Evolutionary conservation across 2,888 invertebrate species (phyloP), one percentile per base, ranked within the genome.

Genomic region (Bursaphelenchus okinawaensis): DNA sequence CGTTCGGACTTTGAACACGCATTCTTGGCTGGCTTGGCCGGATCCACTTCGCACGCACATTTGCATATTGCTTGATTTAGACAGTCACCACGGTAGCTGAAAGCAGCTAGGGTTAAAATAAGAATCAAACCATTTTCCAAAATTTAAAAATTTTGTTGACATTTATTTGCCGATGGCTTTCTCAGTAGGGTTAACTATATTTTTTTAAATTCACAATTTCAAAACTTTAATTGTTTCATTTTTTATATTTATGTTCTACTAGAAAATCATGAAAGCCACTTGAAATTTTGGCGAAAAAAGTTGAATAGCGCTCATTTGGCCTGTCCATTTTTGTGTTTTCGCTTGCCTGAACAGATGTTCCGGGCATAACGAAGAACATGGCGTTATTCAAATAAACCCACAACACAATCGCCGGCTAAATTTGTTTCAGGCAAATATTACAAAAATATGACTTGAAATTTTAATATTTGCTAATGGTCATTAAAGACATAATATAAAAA

Each of bases 1-100:
- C 80, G 59, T 56, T 82, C 82, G 20, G 75, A 75, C 71, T 82
- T 82, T 54, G 75, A 66, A 68, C 81, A 82, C 23, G 78, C 79
- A 60, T 82, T 82, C 63, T 80, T 79, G 20, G 79, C 82, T 12
- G 81, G 77, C 63, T 80, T 82, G 22, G 78, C 76, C 7, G 81
- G 80, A 51, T 82, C 82, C 20, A 79, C 77, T 65, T 83, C 82
- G 71, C 82, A 82, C 22, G 76, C 77, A 66, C 82, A 82, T 67
- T 83, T 83, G 75, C 82, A 82, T 24, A 82, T 82, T 12, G 82
- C 82, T 60, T 82, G 82, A 59, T 82, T 82, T 52, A 82, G 71
- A 65, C 82, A 82, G 72, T 82, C 82, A 31, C 82, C 82, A 19
- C 82, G 78, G 62, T 80, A 82, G 66, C 80, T 81, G 67, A 50